A percentile compares a stretch with the other conserved stretches of the same genome.
Conservation (phyloP, 1,140 invertebrate genomes). For the Brachionus rotundiformis region DNA sequence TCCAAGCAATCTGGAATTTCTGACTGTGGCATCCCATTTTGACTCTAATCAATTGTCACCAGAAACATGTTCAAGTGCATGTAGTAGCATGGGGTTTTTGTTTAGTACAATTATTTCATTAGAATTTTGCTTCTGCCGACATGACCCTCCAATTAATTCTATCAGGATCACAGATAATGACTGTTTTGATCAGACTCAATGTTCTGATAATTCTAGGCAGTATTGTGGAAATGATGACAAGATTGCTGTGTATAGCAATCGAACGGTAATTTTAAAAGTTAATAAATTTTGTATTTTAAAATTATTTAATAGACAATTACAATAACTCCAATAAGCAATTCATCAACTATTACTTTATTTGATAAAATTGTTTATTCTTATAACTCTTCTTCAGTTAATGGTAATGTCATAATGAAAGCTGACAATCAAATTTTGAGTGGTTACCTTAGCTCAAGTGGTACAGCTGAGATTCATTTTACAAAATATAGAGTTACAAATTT, state of each 20-base stretch:
- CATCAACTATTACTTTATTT: neutral
- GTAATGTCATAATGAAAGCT: neutral
- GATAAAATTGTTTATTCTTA: neutral
- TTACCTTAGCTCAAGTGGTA: neutral
- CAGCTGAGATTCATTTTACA: neutral
- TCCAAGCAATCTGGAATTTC: neutral
- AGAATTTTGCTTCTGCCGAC: conserved; percentile 15
- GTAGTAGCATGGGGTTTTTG: conserved; percentile 14
- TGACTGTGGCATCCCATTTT: conserved; percentile 25
- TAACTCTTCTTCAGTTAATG: neutral
- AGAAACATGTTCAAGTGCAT: neutral
- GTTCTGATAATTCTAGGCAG: neutral
- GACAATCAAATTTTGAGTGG: conserved; percentile 2
- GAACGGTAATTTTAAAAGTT: neutral
- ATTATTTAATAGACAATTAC: neutral
- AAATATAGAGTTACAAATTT: neutral
- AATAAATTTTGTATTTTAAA: neutral
- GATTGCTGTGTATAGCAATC: neutral
- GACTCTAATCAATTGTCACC: neutral
- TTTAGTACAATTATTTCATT: conserved; percentile 11
- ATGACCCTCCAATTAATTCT: neutral
- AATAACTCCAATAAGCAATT: neutral
- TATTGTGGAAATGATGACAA: neutral
- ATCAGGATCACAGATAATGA: neutral
- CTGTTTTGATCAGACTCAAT: neutral